phyloP scores from a whole-genome alignment of 2,797 vertebrate species.

The Aeoliscus strigatus region DNA sequence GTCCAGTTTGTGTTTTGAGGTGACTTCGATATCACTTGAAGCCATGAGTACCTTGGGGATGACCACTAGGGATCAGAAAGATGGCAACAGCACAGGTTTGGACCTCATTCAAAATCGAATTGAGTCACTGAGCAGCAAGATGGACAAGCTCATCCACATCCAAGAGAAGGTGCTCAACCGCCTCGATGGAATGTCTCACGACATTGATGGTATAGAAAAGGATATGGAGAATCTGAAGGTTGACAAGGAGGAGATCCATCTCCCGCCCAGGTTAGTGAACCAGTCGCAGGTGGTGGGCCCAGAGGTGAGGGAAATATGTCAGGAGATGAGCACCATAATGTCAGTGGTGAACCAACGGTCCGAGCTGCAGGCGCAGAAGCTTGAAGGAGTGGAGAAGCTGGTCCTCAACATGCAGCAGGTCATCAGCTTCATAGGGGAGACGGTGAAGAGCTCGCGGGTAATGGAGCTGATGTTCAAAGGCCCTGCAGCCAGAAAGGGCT shows the following conservation, averaged over 20 bases:
- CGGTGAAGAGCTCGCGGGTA: conserved; percentile 77
- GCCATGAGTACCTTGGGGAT: conserved; percentile 68
- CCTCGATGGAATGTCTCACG: conserved; percentile 81
- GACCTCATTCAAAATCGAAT: conserved; percentile 79
- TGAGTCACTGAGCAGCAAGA: conserved; percentile 82
- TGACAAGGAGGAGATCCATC: conserved; percentile 72
- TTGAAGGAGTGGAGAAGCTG: conserved; percentile 84
- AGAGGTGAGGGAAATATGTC: conserved; percentile 78
- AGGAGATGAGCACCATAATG: conserved; percentile 84
- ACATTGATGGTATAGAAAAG: conserved; percentile 78
- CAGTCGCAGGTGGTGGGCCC: conserved; percentile 53
- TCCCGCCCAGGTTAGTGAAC: conserved; percentile 46
- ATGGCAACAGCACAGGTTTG: conserved; percentile 56
- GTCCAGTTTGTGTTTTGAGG: conserved; percentile 34
- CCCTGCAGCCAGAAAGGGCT: conserved; percentile 60
- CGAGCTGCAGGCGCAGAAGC: conserved; percentile 81
- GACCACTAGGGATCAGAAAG: conserved; percentile 42
- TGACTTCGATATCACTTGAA: conserved; percentile 36
- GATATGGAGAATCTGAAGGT: conserved; percentile 79
- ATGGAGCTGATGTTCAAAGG: conserved; percentile 77
- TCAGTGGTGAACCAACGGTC: conserved; percentile 79
- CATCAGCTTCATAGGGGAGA: conserved; percentile 81
- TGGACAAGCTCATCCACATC: conserved; percentile 82
- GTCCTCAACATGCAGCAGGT: conserved; percentile 84
- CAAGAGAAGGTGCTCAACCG: conserved; percentile 83